Evolutionary conservation across 1,140 invertebrate species (phyloP).

Genomic region (Drosophila funebris): DNA sequence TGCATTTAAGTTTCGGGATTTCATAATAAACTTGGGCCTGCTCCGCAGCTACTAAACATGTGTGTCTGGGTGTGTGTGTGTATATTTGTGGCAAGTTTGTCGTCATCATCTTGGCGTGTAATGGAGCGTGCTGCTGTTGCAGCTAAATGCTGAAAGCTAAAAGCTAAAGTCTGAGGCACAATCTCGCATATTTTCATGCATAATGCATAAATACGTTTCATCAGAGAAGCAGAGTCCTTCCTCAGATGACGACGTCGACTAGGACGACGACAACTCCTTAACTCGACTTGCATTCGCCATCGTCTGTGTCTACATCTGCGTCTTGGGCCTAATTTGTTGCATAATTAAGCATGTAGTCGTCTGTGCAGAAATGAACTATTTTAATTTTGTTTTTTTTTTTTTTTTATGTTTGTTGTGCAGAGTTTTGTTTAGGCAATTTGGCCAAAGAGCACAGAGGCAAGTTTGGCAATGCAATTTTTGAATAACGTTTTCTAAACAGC

Average conservation of each 20-base stretch:
- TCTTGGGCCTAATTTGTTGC: conserved; percentile 78
- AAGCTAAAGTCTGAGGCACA: conserved; percentile 34
- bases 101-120: conserved; percentile 63
- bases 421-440: conserved; percentile 55
- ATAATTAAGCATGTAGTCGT: conserved; percentile 76
- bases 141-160: conserved; percentile 26
- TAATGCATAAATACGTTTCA: conserved; percentile 79
- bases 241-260: not conserved
- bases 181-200: conserved; percentile 71
- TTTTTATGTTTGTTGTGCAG: not conserved
- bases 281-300: conserved; percentile 5
- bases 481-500: not conserved
- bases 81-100: conserved; percentile 40
- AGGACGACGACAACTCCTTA: not conserved
- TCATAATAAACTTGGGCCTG: conserved; percentile 70
- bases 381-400: not conserved
- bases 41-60: conserved; percentile 6
- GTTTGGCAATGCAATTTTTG: conserved; percentile 4
- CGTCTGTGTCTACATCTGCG: conserved; percentile 1
- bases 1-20: conserved; percentile 78
- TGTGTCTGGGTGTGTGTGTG: not conserved
- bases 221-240: conserved; percentile 34
- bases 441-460: conserved; percentile 7
- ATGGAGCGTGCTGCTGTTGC: conserved; percentile 63
- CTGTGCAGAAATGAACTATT: conserved; percentile 38